A percentile compares a stretch with the other conserved stretches of the same genome.
Conservation (phyloP, 2,797 vertebrate species). For the Platyrinchus mystaceus region DNA sequence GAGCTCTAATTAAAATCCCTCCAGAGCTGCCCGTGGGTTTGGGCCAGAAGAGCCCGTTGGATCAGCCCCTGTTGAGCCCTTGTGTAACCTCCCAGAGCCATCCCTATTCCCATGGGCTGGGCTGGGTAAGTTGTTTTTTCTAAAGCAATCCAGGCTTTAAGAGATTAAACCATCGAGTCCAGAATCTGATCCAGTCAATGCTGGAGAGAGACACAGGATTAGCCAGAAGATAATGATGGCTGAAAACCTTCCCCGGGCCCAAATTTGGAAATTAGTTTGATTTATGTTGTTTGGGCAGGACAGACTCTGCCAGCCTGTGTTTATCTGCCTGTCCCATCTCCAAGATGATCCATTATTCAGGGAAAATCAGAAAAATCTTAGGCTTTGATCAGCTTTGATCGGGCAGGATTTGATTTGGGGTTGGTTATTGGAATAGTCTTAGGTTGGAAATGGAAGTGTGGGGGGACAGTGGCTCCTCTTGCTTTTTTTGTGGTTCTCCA, state of each 20-base stretch:
- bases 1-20: background rate
- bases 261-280: background rate
- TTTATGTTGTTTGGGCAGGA: background rate
- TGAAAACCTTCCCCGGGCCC: background rate
- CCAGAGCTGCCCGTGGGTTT: background rate
- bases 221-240: background rate
- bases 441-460: background rate
- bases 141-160: background rate
- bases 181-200: background rate
- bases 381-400: background rate
- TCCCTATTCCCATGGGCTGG: background rate
- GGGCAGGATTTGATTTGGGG: background rate
- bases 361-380: background rate
- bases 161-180: background rate
- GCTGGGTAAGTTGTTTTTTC: background rate
- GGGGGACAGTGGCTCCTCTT: background rate
- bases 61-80: background rate
- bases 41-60: background rate
- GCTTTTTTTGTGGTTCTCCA: background rate
- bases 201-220: background rate
- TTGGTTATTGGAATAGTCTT: accelerated
- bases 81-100: background rate
- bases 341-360: background rate
- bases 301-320: background rate
- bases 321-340: background rate